These are phyloP conservation scores for Tipula helvola DNA, from an alignment of 2,888 invertebrate genomes.

Conservation along the genomic window DNA sequence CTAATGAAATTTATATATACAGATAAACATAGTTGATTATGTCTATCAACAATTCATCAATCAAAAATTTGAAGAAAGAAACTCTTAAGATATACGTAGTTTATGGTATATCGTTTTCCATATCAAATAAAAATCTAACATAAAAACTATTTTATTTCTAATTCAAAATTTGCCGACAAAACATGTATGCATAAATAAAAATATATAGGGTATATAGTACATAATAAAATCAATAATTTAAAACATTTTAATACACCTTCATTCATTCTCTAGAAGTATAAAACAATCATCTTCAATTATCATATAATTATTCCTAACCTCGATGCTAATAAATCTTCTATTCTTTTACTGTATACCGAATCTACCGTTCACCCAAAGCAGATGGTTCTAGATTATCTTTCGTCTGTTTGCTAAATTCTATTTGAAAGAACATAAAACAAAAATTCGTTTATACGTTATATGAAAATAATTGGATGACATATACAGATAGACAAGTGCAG, in stretches of 20 bases:
- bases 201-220: neutral
- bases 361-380: neutral
- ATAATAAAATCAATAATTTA: neutral
- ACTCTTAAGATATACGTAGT: neutral
- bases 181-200: neutral
- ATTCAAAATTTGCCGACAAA: neutral
- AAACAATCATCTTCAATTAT: conserved; percentile 4
- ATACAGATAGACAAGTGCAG: neutral
- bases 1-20: neutral
- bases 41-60: conserved; percentile 4
- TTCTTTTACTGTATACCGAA: neutral
- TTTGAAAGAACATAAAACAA: neutral
- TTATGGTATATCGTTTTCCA: neutral
- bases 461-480: neutral
- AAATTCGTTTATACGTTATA: neutral
- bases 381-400: neutral
- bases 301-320: neutral
- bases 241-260: neutral
- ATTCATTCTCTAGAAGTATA: neutral
- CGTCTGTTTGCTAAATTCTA: neutral
- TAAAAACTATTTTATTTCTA: neutral
- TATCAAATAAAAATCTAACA: neutral
- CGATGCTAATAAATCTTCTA: neutral
- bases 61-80: neutral
- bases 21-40: neutral